A percentile compares a stretch with the other conserved stretches of the same genome.
phyloP scores from a whole-genome alignment of 2,797 vertebrate genomes.

The Calcarius lapponicus region DNA sequence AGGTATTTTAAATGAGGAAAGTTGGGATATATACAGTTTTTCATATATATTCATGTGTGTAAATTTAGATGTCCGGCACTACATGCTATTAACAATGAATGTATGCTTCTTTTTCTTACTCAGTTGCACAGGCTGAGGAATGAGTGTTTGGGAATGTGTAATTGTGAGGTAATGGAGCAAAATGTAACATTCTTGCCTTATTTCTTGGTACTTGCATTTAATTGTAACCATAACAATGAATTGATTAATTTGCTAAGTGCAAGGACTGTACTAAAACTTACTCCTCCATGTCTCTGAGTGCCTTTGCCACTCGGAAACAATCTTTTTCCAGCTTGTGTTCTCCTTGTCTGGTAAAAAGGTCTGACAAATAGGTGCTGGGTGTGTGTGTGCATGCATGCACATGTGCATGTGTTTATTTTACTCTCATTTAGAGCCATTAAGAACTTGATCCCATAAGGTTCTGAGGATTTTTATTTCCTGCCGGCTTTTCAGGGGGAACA shows the following conservation, averaged over 20 bases:
- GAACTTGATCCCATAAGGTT: constrained; percentile 30
- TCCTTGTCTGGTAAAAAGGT: not conserved
- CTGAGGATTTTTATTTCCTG: constrained; percentile 48
- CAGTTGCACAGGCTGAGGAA: not conserved
- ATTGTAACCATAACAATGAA: not conserved
- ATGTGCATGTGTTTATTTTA: constrained; percentile 58
- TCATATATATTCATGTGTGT: not conserved
- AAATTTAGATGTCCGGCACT: not conserved
- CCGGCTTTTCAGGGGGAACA: not conserved
- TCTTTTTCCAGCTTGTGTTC: not conserved
- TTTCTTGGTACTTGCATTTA: not conserved
- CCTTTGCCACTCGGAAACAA: not conserved
- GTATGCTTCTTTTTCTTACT: not conserved
- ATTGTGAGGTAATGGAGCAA: not conserved
- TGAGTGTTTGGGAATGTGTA: not conserved
- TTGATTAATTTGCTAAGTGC: not conserved
- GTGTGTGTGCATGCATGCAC: constrained; percentile 40
- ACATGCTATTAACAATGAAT: not conserved
- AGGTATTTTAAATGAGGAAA: not conserved
- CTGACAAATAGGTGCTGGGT: constrained; percentile 52
- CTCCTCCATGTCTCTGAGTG: not conserved
- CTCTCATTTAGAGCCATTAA: constrained; percentile 58
- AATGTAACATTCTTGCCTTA: not conserved
- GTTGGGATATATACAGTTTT: not conserved
- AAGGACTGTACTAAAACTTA: not conserved